phyloP scores from a whole-genome alignment of 2,113 vertebrate genomes.

The Ploceus nigricollis region DNA sequence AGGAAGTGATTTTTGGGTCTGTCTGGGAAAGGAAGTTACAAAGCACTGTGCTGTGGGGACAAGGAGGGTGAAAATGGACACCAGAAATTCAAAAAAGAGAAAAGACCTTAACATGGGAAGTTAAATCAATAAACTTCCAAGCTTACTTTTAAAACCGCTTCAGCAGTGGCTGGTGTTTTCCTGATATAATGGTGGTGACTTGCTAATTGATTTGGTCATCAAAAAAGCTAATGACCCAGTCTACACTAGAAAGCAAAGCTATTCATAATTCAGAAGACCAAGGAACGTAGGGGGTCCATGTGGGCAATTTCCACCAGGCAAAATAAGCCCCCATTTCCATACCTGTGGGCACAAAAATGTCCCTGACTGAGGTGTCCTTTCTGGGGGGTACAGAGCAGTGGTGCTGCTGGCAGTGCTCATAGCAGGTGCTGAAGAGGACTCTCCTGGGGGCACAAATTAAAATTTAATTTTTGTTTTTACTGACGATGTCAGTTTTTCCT shows the following conservation, averaged over 20 bases:
- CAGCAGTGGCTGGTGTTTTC: not conserved
- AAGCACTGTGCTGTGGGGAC: not conserved
- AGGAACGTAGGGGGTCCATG: rapidly evolving
- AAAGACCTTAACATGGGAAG: not conserved
- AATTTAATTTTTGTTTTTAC: not conserved
- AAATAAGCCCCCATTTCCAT: not conserved
- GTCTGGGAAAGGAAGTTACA: not conserved
- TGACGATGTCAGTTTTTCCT: not conserved
- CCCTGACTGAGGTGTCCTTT: not conserved
- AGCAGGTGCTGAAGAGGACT: not conserved
- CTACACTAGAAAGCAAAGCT: not conserved
- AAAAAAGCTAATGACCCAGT: not conserved
- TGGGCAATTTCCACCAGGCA: not conserved
- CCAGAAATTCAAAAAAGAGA: not conserved
- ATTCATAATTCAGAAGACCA: not conserved
- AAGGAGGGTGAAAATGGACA: not conserved
- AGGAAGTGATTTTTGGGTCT: not conserved
- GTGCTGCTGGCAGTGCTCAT: not conserved
- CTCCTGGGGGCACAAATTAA: not conserved
- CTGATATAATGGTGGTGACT: not conserved
- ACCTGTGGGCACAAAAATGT: not conserved
- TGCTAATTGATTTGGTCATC: not conserved
- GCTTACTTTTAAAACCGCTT: not conserved
- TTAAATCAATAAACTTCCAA: not conserved
- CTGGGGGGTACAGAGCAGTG: not conserved